phyloP scores from a whole-genome alignment of 1,140 invertebrate genomes.

The Brachionus calyciflorus region DNA sequence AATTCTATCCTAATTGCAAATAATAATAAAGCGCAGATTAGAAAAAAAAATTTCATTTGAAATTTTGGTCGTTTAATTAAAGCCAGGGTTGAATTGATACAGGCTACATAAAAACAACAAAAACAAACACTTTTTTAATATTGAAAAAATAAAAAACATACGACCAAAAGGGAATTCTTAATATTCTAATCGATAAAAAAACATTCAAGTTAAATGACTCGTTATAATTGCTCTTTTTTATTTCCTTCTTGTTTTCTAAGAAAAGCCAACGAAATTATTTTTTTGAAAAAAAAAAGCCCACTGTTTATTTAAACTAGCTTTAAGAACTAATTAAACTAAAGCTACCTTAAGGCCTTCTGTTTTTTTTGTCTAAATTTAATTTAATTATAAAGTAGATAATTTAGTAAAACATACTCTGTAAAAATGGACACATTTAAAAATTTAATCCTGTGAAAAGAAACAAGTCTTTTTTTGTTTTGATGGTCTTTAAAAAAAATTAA shows the following conservation, averaged over 20 bases:
- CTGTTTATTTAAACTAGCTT: background rate
- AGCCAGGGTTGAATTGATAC: background rate
- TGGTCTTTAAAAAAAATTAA: too few species aligned
- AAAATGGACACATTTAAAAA: background rate
- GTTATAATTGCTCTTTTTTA: slow-evolving; percentile 19
- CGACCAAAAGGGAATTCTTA: background rate
- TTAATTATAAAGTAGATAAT: background rate
- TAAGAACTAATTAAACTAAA: background rate
- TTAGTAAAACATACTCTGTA: background rate
- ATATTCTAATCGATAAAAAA: slow-evolving; percentile 37
- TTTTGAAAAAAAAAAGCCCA: background rate
- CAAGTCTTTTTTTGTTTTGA: background rate
- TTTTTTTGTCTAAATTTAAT: background rate
- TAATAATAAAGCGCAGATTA: slow-evolving; percentile 6
- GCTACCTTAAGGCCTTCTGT: slow-evolving; percentile 33
- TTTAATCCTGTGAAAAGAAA: slow-evolving; percentile 13
- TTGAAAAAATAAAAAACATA: slow-evolving; percentile 13
- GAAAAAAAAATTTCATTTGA: too few species aligned
- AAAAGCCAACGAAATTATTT: slow-evolving; percentile 11
- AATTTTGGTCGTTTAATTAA: slow-evolving; percentile 17
- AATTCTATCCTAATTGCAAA: slow-evolving; percentile 17
- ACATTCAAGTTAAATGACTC: slow-evolving; percentile 43
- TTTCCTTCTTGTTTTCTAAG: slow-evolving; percentile 5
- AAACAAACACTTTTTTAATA: slow-evolving; percentile 23
- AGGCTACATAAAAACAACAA: background rate